Evolutionary conservation across 2,888 invertebrate genomes (phyloP).

Genomic region (Mantis religiosa): DNA sequence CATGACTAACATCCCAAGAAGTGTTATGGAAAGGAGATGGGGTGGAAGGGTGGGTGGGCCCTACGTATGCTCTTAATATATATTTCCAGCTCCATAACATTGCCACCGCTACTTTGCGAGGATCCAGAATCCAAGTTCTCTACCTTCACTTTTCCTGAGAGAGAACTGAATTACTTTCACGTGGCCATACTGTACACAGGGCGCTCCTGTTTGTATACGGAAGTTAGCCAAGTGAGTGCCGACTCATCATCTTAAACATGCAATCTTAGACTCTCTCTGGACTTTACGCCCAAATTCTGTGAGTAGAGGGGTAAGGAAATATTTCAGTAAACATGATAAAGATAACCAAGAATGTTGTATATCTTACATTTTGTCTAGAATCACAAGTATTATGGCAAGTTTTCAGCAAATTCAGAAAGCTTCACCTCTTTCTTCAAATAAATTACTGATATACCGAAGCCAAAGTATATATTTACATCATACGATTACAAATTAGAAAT

Average conservation of each 20-base stretch:
- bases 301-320: too few relatives aligned
- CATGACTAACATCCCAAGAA: conserved; percentile 32
- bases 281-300: not conserved
- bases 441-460: too few relatives aligned
- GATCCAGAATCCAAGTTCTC: not conserved
- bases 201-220: not conserved
- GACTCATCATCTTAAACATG: not conserved
- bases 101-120: not conserved
- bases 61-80: not conserved
- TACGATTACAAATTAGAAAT: too few relatives aligned
- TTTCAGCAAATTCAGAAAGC: too few relatives aligned
- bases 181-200: not conserved
- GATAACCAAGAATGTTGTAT: too few relatives aligned
- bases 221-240: not conserved
- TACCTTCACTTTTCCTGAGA: not conserved
- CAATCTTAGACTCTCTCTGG: not conserved
- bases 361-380: too few relatives aligned
- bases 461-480: too few relatives aligned
- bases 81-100: not conserved
- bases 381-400: too few relatives aligned
- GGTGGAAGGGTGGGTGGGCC: not conserved
- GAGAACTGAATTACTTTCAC: conserved; percentile 1
- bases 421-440: too few relatives aligned
- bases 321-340: too few relatives aligned
- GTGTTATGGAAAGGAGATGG: conserved; percentile 17